Evolutionary conservation across 2,797 vertebrate species (phyloP).

Genomic region (Sebastolobus altivelis): DNA sequence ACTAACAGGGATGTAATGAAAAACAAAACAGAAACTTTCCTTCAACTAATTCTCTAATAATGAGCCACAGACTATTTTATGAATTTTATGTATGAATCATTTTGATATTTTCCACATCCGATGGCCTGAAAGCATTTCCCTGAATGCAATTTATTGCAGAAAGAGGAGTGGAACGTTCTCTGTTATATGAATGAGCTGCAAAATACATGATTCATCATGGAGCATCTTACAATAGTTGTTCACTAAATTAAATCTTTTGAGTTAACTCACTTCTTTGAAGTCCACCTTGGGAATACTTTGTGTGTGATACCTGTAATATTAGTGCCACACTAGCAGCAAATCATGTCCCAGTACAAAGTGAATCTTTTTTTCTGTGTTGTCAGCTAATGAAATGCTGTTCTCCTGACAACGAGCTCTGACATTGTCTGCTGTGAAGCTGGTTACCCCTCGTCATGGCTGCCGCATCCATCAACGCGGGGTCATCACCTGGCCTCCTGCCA

Average conservation of each 20-base stretch:
- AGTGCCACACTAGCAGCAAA: not conserved
- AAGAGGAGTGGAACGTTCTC: not conserved
- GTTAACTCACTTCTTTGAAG: conserved; percentile 29
- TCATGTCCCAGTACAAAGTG: conserved; percentile 29
- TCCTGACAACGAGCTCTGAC: conserved; percentile 40
- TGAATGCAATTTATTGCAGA: conserved; percentile 32
- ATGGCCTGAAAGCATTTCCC: conserved; percentile 37
- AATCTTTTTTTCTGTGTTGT: conserved; percentile 31
- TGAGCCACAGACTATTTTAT: conserved; percentile 18
- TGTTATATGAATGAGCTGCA: conserved; percentile 43
- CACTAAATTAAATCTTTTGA: conserved; percentile 39
- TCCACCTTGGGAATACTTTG: conserved; percentile 29
- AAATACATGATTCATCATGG: conserved; percentile 38
- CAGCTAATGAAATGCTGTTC: conserved; percentile 29
- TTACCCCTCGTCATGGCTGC: conserved; percentile 66
- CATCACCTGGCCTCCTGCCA: conserved; percentile 77
- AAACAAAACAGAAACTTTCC: not conserved
- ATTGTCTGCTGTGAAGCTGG: conserved; percentile 53
- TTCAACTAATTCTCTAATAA: conserved; percentile 18
- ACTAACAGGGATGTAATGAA: conserved; percentile 5
- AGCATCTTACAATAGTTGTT: conserved; percentile 31
- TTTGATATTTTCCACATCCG: conserved; percentile 30
- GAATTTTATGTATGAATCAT: conserved; percentile 29
- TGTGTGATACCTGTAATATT: conserved; percentile 2
- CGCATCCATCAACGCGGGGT: conserved; percentile 81